Percentiles rank a stretch among this genome's conserved stretches.
phyloP scores from a whole-genome alignment of 1,140 invertebrate genomes.

The Sitodiplosis mosellana region DNA sequence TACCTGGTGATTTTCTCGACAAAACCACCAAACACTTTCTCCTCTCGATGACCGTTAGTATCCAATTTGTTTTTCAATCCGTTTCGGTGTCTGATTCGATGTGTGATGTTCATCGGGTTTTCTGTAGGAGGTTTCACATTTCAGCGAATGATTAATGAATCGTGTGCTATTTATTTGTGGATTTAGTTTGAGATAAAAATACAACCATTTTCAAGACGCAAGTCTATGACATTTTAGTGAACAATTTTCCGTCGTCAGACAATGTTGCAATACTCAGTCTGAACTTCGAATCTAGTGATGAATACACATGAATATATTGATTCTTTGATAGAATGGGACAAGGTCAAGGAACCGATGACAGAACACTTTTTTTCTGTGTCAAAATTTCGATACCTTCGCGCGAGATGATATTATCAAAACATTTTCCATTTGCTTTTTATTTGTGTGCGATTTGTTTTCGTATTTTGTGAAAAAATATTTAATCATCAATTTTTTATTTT shows the following conservation, averaged over 20 bases:
- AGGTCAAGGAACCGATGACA: background rate
- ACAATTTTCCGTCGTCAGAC: too few species aligned
- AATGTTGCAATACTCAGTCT: too few species aligned
- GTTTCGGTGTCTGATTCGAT: too few species aligned
- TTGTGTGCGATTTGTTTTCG: background rate
- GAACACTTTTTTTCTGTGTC: background rate
- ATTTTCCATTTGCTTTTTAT: background rate
- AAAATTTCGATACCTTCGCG: too few species aligned
- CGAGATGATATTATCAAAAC: too few species aligned
- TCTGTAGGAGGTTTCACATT: too few species aligned
- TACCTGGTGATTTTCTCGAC: slow-evolving; percentile 55
- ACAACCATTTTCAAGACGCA: background rate
- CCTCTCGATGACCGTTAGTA: slow-evolving; percentile 57
- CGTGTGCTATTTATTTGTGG: too few species aligned
- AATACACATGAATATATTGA: background rate
- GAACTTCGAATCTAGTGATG: background rate
- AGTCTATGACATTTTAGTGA: background rate
- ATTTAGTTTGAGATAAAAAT: too few species aligned
- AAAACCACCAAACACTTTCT: slow-evolving; percentile 46
- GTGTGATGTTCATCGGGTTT: too few species aligned
- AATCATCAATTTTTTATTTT: too few species aligned
- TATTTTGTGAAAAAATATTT: too few species aligned
- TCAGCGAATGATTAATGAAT: background rate
- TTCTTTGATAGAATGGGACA: too few species aligned
- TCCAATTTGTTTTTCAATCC: background rate